Evolutionary conservation across 2,113 vertebrate genomes (phyloP).

Genomic region (Macrotus californicus): DNA sequence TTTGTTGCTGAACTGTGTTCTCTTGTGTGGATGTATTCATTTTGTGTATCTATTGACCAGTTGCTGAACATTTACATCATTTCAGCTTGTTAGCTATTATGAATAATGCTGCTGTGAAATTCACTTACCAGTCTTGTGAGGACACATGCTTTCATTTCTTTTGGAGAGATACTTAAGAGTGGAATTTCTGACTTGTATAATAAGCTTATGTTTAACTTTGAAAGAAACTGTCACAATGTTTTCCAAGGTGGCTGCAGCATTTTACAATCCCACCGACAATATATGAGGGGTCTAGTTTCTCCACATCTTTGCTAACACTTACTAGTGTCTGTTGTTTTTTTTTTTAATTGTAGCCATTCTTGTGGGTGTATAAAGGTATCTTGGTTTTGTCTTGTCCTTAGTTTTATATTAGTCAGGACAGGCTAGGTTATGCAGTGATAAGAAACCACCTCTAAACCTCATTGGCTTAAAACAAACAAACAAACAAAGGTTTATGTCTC

Average conservation of each 20-base stretch:
- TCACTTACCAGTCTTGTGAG: not conserved
- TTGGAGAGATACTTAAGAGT: not conserved
- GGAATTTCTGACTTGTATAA: not conserved
- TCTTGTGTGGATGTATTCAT: not conserved
- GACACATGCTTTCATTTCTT: not conserved
- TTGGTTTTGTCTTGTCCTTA: not conserved
- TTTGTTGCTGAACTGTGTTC: not conserved
- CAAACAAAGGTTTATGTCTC: not conserved
- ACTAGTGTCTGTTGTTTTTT: not conserved
- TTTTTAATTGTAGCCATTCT: not conserved
- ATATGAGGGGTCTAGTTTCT: not conserved
- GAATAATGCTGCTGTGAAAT: not conserved
- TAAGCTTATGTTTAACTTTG: not conserved
- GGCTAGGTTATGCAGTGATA: not conserved
- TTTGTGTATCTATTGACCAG: not conserved
- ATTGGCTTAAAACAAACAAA: not conserved
- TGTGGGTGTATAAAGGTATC: not conserved
- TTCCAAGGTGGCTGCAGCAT: not conserved
- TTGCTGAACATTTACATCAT: not conserved
- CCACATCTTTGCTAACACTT: not conserved
- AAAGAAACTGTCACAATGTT: not conserved
- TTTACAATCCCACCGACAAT: not conserved
- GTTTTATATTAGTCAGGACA: not conserved
- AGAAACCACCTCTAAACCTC: not conserved
- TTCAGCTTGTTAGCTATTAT: not conserved